phyloP scores from a whole-genome alignment of 1,140 invertebrate species.

The Neodiprion virginianus region DNA sequence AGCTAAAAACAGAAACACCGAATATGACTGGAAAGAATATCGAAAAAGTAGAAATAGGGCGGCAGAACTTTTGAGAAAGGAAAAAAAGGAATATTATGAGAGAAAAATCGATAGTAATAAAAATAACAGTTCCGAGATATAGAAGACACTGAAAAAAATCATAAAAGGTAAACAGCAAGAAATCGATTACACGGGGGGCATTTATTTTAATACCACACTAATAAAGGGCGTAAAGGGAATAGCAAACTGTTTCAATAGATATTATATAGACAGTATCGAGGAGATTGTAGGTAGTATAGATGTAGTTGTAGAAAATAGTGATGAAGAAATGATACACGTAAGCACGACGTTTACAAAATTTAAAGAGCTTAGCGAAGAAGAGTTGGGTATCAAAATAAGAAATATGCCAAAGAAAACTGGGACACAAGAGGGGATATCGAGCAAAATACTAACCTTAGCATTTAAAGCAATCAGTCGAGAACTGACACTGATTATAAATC shows the following conservation, averaged over 20 bases:
- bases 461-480: not conserved
- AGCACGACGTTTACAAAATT: no score
- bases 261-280: constrained; percentile 15
- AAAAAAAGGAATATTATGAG: constrained; percentile 22
- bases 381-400: not conserved
- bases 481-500: not conserved
- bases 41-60: not conserved
- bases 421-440: not conserved
- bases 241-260: constrained; percentile 8
- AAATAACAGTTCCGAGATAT: constrained; percentile 16
- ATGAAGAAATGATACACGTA: not conserved
- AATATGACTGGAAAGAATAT: not conserved
- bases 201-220: constrained; percentile 1
- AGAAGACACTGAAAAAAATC: constrained; percentile 19
- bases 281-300: constrained; percentile 11
- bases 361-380: not conserved
- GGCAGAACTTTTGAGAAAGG: not conserved
- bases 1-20: not conserved
- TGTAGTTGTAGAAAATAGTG: not conserved
- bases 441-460: not conserved
- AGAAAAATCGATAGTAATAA: not conserved
- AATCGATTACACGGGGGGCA: not conserved
- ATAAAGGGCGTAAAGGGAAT: not conserved
- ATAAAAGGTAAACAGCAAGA: constrained; percentile 16
- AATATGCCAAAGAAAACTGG: not conserved